Conservation (phyloP, 2,888 invertebrate species). For the Lagria hirta region DNA sequence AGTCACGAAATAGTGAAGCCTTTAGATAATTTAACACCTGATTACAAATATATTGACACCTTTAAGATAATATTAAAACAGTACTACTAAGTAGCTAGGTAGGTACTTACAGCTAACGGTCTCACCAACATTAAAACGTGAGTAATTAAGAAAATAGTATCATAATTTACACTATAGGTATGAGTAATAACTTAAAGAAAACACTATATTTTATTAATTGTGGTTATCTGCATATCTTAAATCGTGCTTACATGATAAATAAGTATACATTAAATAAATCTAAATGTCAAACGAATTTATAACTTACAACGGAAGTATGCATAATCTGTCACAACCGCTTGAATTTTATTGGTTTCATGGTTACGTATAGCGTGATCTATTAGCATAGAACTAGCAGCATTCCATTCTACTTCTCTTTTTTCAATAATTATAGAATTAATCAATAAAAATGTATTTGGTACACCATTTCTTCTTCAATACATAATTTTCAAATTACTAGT, state of each 20-base stretch:
- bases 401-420: too few relatives aligned
- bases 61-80: too few relatives aligned
- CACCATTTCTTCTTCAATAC: too few relatives aligned
- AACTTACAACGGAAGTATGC: conserved; percentile 23
- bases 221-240: conserved; percentile 25
- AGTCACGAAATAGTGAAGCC: conserved; percentile 18
- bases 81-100: too few relatives aligned
- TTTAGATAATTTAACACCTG: too few relatives aligned
- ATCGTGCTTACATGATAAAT: conserved; percentile 25
- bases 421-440: too few relatives aligned
- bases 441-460: too few relatives aligned
- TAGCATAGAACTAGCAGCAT: conserved; percentile 5
- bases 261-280: conserved; percentile 26
- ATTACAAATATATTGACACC: too few relatives aligned
- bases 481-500: too few relatives aligned
- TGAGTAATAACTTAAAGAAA: conserved; percentile 19
- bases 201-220: conserved; percentile 26
- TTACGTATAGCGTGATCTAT: conserved; percentile 16
- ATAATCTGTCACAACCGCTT: conserved; percentile 18
- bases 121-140: conserved; percentile 17
- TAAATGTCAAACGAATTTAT: conserved; percentile 25
- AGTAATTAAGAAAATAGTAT: conserved; percentile 19
- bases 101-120: too few relatives aligned
- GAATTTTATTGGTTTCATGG: conserved; percentile 20
- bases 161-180: conserved; percentile 17